Evolutionary conservation across 2,113 vertebrate genomes (phyloP).

Genomic region (Oceanodroma tethys): DNA sequence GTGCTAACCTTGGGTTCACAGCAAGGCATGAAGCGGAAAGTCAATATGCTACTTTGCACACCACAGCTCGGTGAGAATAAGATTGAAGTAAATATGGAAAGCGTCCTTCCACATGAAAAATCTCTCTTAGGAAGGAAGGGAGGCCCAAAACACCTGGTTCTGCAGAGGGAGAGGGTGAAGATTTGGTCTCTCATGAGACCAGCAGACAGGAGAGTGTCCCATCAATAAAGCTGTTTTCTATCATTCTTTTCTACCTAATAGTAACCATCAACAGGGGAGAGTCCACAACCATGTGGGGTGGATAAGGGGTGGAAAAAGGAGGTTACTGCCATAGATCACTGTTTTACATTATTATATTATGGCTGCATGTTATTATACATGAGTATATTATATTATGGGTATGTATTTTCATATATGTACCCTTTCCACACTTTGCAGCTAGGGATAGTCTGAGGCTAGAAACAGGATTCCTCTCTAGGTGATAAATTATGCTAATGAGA

Average conservation of each 20-base stretch:
- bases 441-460: background rate
- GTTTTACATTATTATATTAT: background rate
- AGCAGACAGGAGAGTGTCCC: background rate
- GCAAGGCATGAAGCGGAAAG: background rate
- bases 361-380: background rate
- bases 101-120: background rate
- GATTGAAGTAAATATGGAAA: background rate
- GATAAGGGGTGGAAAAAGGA: background rate
- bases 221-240: background rate
- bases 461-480: background rate
- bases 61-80: background rate
- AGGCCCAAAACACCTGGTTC: background rate
- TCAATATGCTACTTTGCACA: background rate
- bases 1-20: background rate
- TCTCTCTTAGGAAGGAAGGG: background rate
- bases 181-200: background rate
- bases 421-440: background rate
- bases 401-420: background rate
- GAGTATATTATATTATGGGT: background rate
- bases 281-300: background rate
- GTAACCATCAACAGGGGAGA: rapidly evolving
- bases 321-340: background rate
- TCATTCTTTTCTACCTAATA: background rate
- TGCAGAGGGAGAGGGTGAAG: background rate
- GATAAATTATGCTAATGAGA: background rate